Evolutionary conservation across 1,140 invertebrate genomes (phyloP).

Genomic region (Drosophila carrolli): DNA sequence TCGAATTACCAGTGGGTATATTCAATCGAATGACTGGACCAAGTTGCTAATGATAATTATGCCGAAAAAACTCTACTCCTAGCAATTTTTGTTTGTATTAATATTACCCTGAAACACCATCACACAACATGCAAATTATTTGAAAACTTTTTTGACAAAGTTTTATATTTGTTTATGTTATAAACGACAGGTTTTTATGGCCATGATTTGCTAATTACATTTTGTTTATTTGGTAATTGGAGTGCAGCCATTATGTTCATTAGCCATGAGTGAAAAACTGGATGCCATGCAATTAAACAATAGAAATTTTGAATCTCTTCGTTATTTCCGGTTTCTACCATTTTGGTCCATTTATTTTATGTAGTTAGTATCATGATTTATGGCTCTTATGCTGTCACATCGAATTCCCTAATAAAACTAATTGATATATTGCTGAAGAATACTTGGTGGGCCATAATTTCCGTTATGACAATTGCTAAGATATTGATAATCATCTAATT

Average conservation of each 20-base stretch:
- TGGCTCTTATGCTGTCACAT: conserved; percentile 8
- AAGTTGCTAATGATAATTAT: conserved; percentile 7
- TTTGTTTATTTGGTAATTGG: conserved; percentile 40
- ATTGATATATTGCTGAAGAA: conserved; percentile 31
- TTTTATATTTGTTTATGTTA: conserved; percentile 15
- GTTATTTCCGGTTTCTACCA: conserved; percentile 1
- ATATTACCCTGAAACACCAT: conserved; percentile 4
- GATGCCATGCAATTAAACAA: conserved; percentile 19
- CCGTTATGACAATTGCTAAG: conserved; percentile 11
- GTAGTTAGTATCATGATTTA: conserved; percentile 27
- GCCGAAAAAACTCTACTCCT: not conserved
- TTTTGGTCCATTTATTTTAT: conserved; percentile 26
- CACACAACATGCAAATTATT: conserved; percentile 14
- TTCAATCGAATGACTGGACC: not conserved
- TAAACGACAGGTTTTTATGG: conserved; percentile 29
- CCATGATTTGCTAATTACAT: conserved; percentile 28
- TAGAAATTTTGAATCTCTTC: conserved; percentile 10
- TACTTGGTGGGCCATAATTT: conserved; percentile 13
- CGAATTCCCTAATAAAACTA: conserved; percentile 28
- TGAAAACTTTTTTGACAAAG: conserved; percentile 15
- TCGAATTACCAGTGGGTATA: conserved; percentile 1
- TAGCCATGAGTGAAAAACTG: conserved; percentile 17
- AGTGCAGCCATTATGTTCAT: conserved; percentile 33
- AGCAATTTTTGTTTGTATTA: conserved; percentile 3
- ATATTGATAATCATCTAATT: conserved; percentile 2